Conservation (phyloP, 2,797 vertebrate species). For the Hafferia zeledoni region DNA sequence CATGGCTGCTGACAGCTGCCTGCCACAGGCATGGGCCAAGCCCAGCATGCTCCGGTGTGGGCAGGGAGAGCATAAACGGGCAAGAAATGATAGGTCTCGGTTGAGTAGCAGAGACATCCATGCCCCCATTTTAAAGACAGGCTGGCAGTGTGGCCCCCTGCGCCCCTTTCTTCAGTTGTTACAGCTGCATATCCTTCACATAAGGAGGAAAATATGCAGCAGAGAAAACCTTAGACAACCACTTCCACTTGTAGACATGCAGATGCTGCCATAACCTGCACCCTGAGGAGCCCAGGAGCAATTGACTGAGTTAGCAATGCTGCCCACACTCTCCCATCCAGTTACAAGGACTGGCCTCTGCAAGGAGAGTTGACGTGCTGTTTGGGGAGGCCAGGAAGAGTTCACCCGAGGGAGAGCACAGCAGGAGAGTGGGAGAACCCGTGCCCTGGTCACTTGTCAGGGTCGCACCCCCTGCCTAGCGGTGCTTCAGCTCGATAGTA, state of each 20-base stretch:
- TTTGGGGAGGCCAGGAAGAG: background rate
- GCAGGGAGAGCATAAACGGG: background rate
- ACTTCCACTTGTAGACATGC: background rate
- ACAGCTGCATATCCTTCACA: background rate
- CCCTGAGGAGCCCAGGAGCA: background rate
- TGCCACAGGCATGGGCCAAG: no score
- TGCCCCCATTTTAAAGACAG: background rate
- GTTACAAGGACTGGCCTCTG: background rate
- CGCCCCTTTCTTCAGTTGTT: background rate
- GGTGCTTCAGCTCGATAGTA: background rate
- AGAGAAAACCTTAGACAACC: background rate
- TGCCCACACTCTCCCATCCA: background rate
- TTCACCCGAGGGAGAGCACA: background rate
- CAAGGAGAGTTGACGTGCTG: background rate
- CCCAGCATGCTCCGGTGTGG: background rate
- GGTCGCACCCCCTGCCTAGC: accelerated
- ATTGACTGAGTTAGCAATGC: accelerated
- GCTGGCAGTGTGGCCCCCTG: background rate
- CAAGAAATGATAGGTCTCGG: accelerated
- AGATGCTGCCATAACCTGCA: background rate
- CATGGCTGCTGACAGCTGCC: background rate
- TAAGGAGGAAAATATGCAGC: accelerated
- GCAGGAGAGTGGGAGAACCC: background rate
- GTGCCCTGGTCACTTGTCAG: background rate
- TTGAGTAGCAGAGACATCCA: background rate